Evolutionary conservation across 1,140 invertebrate species (phyloP), one percentile per base, ranked within the genome.

Genomic region (Epicauta chinensis): DNA sequence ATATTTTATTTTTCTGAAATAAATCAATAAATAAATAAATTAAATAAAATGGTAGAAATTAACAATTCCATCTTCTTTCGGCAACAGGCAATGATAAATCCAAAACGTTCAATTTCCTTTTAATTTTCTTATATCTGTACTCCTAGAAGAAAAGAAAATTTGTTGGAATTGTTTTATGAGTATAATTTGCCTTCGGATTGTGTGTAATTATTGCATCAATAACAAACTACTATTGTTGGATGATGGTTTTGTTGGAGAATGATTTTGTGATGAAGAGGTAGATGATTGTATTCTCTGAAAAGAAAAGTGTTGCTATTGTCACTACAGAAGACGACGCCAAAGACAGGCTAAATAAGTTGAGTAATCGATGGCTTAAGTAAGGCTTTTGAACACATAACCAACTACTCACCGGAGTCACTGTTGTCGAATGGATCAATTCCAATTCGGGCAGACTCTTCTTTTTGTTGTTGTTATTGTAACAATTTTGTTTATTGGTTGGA

Each of bases 361-460:
- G n/a, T n/a, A n/a, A n/a, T n/a, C n/a, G n/a, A n/a, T n/a, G n/a
- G n/a, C n/a, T n/a, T n/a, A n/a, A n/a, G n/a, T n/a, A n/a, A n/a
- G n/a, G n/a, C n/a, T n/a, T n/a, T 15, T 13, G 10, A 35, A 34
- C 3, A n/a, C 11, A 29, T 38, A 4, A 37, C 6, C 11, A n/a
- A 31, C 31, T 49, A 70, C 62, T 68, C 64, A 71, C 70, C 51
- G 70, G 67, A 29, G 67, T 65, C 30, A 65, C 51, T 43, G 58
- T 53, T 32, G 45, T 60, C 5, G 62, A 59, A 34, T 55, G 32
- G 9, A 52, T 53, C 40, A 56, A 37, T 31, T 62, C 60, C 17
- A 54, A 38, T 40, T 61, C 60, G 10, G 53, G 3, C 3, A 34
- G 62, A 3, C 67, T 71, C 48, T 77, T 76, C 58, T 75, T 78